Percentiles rank a stretch among this genome's conserved stretches.
Conservation (phyloP, 2,113 vertebrate genomes). For the Catharus fuscescens region DNA sequence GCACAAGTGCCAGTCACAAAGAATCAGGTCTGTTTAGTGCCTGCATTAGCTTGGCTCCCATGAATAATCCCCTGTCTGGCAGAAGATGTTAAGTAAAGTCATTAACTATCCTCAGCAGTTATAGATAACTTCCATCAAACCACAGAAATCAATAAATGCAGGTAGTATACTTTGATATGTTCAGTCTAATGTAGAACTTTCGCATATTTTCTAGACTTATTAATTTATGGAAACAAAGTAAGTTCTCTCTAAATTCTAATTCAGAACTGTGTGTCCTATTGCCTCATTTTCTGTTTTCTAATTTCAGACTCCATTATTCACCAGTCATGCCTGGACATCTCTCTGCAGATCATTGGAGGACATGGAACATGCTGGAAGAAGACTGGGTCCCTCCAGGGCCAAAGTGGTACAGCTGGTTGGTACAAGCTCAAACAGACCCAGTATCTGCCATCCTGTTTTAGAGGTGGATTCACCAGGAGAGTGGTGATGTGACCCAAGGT, state of each 20-base stretch:
- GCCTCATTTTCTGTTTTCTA: neutral
- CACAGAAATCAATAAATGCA: neutral
- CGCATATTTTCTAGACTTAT: neutral
- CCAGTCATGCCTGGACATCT: neutral
- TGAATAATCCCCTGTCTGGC: neutral
- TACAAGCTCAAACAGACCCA: neutral
- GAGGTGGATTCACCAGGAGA: neutral
- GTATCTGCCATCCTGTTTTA: neutral
- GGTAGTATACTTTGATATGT: neutral
- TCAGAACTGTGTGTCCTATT: neutral
- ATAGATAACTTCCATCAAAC: neutral
- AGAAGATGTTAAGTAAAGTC: neutral
- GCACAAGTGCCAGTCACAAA: neutral
- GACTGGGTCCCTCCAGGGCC: neutral
- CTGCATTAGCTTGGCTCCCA: neutral
- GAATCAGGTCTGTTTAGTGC: neutral
- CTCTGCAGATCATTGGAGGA: fast-evolving
- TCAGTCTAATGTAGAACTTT: neutral
- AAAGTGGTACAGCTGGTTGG: neutral
- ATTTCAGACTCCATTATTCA: neutral
- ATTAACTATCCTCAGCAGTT: neutral
- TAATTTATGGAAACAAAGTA: neutral
- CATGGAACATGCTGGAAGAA: fast-evolving
- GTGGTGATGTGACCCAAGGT: neutral
- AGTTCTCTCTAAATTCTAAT: neutral